Conservation (phyloP, 2,113 vertebrate species). For the Choloepus hoffmanni region DNA sequence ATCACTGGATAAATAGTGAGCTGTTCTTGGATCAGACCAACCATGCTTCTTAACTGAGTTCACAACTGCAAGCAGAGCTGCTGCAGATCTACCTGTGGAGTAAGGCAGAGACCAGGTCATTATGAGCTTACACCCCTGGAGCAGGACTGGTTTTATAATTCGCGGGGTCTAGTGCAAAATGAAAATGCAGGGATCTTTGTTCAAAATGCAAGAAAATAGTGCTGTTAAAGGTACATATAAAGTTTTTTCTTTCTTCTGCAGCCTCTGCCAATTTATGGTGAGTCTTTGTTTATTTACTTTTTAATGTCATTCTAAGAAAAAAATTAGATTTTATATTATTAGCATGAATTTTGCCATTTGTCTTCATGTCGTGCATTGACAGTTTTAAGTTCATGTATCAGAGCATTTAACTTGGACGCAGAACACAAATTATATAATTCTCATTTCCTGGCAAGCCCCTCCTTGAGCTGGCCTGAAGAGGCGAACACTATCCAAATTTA, state of each 20-base stretch:
- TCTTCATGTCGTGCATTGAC: not conserved
- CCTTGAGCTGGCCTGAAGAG: not conserved
- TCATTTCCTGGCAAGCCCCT: not conserved
- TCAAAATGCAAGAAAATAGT: not conserved
- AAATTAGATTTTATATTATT: slow-evolving; percentile 23
- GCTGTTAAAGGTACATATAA: not conserved
- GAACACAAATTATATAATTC: not conserved
- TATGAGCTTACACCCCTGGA: not conserved
- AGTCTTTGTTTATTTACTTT: slow-evolving; percentile 10
- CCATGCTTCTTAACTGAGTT: not conserved
- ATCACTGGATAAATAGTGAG: not conserved
- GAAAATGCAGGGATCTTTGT: not conserved
- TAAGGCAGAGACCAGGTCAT: not conserved
- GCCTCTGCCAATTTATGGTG: not conserved
- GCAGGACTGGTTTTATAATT: not conserved
- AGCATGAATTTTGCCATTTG: not conserved
- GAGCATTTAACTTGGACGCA: not conserved
- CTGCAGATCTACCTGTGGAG: not conserved
- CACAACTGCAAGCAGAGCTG: not conserved
- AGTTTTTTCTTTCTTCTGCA: not conserved
- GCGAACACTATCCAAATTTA: not conserved
- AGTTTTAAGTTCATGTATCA: slow-evolving; percentile 18
- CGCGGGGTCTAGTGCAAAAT: not conserved
- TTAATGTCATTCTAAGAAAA: slow-evolving; percentile 22
- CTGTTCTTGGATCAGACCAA: not conserved